phyloP scores from a whole-genome alignment of 2,797 vertebrate genomes.

The Danio tinwini region DNA sequence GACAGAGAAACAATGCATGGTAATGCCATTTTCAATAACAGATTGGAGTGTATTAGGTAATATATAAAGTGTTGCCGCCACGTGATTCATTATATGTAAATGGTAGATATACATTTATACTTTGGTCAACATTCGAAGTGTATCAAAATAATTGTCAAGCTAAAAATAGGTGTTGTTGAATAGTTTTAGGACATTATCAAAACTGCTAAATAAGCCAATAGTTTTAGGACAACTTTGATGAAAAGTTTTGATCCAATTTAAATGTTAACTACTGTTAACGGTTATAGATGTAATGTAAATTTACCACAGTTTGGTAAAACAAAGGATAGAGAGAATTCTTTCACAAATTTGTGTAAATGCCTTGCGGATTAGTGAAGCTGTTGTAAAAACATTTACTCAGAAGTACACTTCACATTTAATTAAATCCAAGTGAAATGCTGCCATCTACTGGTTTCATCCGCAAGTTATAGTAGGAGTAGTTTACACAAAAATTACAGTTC shows the following conservation, averaged over 20 bases:
- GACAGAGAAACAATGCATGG: conserved; percentile 82
- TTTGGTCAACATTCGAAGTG: too few species aligned
- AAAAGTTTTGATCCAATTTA: too few species aligned
- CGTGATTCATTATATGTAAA: background rate
- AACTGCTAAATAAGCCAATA: too few species aligned
- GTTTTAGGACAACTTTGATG: too few species aligned
- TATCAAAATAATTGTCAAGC: too few species aligned
- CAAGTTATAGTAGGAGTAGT: background rate
- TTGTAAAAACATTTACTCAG: background rate
- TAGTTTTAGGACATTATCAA: too few species aligned
- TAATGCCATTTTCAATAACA: conserved; percentile 51
- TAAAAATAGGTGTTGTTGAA: too few species aligned
- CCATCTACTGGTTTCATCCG: conserved; percentile 14
- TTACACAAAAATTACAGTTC: too few species aligned
- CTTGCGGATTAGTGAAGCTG: background rate
- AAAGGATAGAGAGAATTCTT: background rate
- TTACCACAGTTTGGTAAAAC: background rate
- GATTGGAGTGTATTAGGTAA: background rate
- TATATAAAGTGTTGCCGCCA: background rate
- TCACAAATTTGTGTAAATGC: background rate
- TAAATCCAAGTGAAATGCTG: background rate
- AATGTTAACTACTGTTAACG: too few species aligned
- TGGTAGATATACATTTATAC: background rate
- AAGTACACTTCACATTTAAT: background rate
- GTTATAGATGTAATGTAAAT: background rate